These are phyloP conservation scores for Holothuria glaberrima DNA, from an alignment of 35 echinoderm and acorn worm genomes.

Conservation along the genomic window DNA sequence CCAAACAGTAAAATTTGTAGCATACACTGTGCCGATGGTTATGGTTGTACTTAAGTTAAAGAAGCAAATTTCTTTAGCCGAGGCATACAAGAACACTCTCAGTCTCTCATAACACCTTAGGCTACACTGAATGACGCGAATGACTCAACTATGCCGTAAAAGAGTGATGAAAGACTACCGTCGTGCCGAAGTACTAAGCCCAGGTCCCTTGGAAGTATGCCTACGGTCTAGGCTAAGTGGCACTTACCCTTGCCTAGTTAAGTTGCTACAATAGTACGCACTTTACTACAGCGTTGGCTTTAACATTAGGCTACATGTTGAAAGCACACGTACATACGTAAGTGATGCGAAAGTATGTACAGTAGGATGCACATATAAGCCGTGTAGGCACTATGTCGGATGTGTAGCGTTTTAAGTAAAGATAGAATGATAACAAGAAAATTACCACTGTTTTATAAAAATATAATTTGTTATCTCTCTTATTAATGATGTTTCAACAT, in stretches of 20 bases:
- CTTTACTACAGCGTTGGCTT: not conserved
- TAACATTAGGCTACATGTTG: constrained; percentile 7
- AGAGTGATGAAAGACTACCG: not conserved
- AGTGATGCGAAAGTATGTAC: not conserved
- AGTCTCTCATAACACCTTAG: too few relatives aligned
- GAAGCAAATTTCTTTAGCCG: too few relatives aligned
- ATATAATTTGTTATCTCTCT: not conserved
- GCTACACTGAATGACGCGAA: too few relatives aligned
- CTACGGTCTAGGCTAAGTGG: not conserved
- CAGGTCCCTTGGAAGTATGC: not conserved
- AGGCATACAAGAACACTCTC: too few relatives aligned
- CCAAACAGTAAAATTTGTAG: too few relatives aligned
- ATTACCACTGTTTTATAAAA: not conserved
- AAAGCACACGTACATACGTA: not conserved
- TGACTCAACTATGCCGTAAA: too few relatives aligned
- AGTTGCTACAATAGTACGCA: not conserved
- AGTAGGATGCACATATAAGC: not conserved
- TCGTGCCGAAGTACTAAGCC: not conserved
- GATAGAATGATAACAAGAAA: not conserved
- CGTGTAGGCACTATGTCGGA: not conserved
- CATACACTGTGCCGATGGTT: too few relatives aligned
- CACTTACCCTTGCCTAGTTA: not conserved
- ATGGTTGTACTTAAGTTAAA: too few relatives aligned
- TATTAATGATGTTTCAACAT: too few relatives aligned
- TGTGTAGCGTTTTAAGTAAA: not conserved